Evolutionary conservation across 2,888 invertebrate genomes (phyloP), one percentile per base, ranked within the genome.

Genomic region (Drosophila leonis): DNA sequence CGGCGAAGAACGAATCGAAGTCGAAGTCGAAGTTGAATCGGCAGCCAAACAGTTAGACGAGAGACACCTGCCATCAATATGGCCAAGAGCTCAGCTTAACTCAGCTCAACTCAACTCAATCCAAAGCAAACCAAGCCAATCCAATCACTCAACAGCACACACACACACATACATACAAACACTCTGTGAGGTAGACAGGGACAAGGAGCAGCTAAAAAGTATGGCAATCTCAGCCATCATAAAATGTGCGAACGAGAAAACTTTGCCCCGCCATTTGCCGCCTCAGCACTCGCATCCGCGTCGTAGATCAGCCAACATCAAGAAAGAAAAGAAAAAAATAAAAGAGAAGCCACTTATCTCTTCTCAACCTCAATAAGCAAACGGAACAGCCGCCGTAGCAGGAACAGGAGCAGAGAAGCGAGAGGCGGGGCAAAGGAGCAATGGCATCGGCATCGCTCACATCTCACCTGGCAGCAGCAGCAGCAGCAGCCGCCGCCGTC

Each of bases 211-310:
- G 51, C 63, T 72, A 51, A 84, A 84, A 82, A 87, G 87, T 87
- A 87, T 87, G 75, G 89, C 89, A 89, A 89, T 83, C 78, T 75
- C 67, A 68, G 81, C 66, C 84, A 89, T 83, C 88, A 83, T 83
- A 87, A 89, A 83, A 87, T 87, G 88, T 87, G 84, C 89, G 84
- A 83, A 83, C 80, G 66, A 52, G 49, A 70, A 81, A 82, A 75
- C 63, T 68, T 73, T 61, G 69, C 67, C 65, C 65, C 74, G 87
- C 82, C 82, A 82, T 83, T 75, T 70, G 65, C 80, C 65, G 70
- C 61, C 33, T 55, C 46, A 13, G 12, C 63, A 35, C 20, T 41
- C 39, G 65, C 49, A 48, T 20, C n/a, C 35, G 51, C 49, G 87
- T 80, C 86, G 88, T 77, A 88, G 89, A 88, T 82, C 82, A 87